Evolutionary conservation across 2,888 invertebrate genomes (phyloP), one percentile per base, ranked within the genome.

Genomic region (Diarsia brunnea): DNA sequence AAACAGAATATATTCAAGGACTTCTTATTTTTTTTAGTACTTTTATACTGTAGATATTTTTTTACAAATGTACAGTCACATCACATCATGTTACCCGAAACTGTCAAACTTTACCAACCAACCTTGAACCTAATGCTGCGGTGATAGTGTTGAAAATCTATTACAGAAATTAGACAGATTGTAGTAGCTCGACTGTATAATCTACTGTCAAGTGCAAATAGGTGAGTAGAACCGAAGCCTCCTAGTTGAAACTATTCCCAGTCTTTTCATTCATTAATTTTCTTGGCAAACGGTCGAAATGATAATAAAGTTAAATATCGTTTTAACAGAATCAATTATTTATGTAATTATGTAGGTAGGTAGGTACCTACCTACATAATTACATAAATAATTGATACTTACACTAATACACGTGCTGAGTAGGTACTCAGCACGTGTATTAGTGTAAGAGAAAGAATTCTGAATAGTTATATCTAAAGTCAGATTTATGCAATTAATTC

Each of bases 1-100:
- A 67, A 63, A 47, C 71, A 66, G n/a, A n/a, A 63, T 45, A 63
- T 47, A 64, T n/a, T 27, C 79, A 47, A 65, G 19, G 64, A 70
- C 71, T 11, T 43, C 38, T 38, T 16, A 10, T 11, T 14, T 19
- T 49, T n/a, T 45, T 61, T 45, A 43, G 53, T 38, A 64, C 53
- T 47, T 24, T 19, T 27, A 55, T n/a, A n/a, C 53, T 51, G 21
- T 51, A 51, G 21, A 51, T 51, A 51, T 51, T 12, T 24, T 55
- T 38, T 27, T 12, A 24, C 73, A 71, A 43, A 31, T 58, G 11
- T 58, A 31, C 38, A 38, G 38, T 38, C 38, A 8, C 38, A 38
- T 38, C 38, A 38, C 8, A 38, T 5, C 38, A 38, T 8, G 38
- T 38, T 38, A 38, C 38, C 38, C 38, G 8, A 38, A 38, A 38